Conservation (phyloP, 2,797 vertebrate species). For the Catamblyrhynchus diadema region DNA sequence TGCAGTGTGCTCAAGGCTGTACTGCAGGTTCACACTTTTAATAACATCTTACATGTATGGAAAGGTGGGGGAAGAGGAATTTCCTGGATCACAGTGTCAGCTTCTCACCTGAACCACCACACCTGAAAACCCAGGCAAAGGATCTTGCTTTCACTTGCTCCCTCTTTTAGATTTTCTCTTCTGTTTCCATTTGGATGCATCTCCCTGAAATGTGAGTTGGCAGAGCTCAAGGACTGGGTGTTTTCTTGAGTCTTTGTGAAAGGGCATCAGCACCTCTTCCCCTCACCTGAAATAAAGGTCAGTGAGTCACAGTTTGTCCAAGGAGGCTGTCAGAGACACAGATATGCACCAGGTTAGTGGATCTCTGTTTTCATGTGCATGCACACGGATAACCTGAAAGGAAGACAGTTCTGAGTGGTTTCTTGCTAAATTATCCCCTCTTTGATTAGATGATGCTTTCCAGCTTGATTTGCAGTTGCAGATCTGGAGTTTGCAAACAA, state of each 20-base stretch:
- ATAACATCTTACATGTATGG: background rate
- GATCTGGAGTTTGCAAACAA: conserved; percentile 24
- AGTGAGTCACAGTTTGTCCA: background rate
- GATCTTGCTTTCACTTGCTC: background rate
- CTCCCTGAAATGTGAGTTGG: background rate
- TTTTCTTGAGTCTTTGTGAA: background rate
- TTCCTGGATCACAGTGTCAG: background rate
- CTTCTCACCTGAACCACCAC: background rate
- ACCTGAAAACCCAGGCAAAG: background rate
- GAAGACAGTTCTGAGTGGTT: background rate
- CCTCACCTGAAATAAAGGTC: background rate
- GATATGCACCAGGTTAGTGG: background rate
- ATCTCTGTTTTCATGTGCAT: background rate
- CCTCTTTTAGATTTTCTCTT: background rate
- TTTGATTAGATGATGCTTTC: conserved; percentile 29
- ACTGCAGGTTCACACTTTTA: background rate
- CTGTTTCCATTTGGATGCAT: background rate
- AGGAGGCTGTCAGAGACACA: background rate
- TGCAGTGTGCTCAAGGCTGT: background rate
- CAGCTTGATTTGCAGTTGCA: background rate
- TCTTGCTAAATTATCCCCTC: background rate
- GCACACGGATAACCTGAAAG: background rate
- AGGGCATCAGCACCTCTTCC: background rate
- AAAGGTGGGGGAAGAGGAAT: background rate
- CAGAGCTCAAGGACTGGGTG: background rate